phyloP scores from a whole-genome alignment of 2,797 vertebrate species.

The Acanthurus lineatus region DNA sequence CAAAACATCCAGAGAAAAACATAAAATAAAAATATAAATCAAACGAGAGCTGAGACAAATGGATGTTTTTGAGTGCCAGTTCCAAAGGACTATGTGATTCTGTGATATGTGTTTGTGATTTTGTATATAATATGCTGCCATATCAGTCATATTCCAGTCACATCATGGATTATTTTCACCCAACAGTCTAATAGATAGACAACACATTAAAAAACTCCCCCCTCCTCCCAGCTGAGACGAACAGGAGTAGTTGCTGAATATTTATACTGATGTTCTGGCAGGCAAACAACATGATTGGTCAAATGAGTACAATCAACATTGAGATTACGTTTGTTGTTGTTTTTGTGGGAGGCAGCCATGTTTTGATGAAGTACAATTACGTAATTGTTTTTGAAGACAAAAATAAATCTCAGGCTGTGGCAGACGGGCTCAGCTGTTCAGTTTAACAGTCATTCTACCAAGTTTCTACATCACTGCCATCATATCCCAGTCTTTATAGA shows the following conservation, averaged over 20 bases:
- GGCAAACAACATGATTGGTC: not conserved
- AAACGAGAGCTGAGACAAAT: not conserved
- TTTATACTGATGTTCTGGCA: slow-evolving; percentile 6
- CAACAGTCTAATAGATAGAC: not conserved
- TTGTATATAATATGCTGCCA: not conserved
- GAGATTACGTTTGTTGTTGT: too few species aligned
- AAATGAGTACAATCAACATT: too few species aligned
- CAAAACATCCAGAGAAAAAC: not conserved
- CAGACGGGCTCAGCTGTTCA: too few species aligned
- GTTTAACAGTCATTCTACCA: too few species aligned
- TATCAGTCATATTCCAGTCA: not conserved
- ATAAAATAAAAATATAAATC: not conserved
- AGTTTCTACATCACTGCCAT: too few species aligned
- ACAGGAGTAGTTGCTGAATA: not conserved
- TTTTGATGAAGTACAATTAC: too few species aligned
- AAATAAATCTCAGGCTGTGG: too few species aligned
- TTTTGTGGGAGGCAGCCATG: too few species aligned
- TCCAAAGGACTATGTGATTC: too few species aligned
- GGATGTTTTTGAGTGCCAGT: not conserved
- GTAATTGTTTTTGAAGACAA: too few species aligned
- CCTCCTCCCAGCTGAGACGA: slow-evolving; percentile 6
- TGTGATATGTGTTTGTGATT: not conserved
- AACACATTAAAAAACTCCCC: not conserved
- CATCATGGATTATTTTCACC: not conserved
- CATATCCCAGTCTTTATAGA: too few species aligned